phyloP scores from a whole-genome alignment of 2,888 invertebrate species.

The Dasypolia templi region DNA sequence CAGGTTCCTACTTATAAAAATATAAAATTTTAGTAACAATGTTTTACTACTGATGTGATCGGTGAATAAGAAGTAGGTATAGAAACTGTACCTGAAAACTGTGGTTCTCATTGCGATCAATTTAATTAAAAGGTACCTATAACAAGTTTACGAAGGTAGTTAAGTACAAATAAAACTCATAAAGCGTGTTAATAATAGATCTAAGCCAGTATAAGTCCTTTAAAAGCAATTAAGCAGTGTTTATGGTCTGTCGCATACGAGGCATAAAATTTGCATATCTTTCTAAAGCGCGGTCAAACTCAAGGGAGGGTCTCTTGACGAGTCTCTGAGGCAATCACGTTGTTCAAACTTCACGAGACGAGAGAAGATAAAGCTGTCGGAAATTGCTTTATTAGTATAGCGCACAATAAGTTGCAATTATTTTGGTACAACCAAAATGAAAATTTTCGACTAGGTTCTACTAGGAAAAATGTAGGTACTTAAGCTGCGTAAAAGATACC shows the following conservation, averaged over 20 bases:
- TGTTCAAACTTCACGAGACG: constrained; percentile 4
- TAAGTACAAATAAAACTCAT: neutral
- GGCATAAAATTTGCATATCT: constrained; percentile 28
- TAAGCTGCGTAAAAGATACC: no score
- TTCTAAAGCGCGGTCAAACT: neutral
- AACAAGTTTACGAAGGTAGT: no score
- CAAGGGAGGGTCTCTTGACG: neutral
- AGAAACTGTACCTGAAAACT: neutral
- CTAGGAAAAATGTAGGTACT: no score
- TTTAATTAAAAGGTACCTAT: neutral
- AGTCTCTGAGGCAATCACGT: neutral
- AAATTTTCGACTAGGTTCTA: no score
- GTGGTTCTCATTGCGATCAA: neutral
- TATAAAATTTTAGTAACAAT: no score
- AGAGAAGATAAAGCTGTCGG: neutral
- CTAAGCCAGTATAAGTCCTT: neutral
- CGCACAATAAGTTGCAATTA: no score
- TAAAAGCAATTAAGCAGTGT: constrained; percentile 27
- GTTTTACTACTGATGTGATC: no score
- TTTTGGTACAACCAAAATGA: no score
- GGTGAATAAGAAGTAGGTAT: neutral
- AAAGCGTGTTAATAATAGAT: neutral
- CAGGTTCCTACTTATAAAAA: no score
- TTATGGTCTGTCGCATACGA: constrained; percentile 15
- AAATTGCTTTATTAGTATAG: no score